A percentile compares a stretch with the other conserved stretches of the same genome.
These are phyloP conservation scores for Hemiscyllium ocellatum DNA, from an alignment of 2,113 vertebrate genomes.

Conservation along the genomic window DNA sequence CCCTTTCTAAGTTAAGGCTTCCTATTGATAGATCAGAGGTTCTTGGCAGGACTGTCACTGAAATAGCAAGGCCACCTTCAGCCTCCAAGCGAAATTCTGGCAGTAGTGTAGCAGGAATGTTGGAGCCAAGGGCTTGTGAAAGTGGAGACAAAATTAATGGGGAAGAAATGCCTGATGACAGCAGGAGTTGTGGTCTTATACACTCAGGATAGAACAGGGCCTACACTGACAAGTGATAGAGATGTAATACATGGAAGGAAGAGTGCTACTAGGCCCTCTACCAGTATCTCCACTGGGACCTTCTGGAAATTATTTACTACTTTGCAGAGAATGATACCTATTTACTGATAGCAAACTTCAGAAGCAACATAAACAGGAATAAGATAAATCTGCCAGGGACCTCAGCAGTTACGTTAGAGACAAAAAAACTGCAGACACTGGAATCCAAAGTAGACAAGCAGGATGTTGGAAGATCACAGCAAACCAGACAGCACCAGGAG, in stretches of 20 bases:
- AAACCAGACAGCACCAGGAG: too few relatives aligned
- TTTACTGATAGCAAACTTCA: not conserved
- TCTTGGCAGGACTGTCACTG: not conserved
- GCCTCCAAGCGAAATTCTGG: not conserved
- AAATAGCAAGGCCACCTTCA: not conserved
- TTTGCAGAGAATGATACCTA: not conserved
- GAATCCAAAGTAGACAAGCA: too few relatives aligned
- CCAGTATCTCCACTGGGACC: too few relatives aligned
- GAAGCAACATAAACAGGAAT: not conserved
- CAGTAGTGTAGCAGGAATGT: not conserved
- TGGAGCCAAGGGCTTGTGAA: too few relatives aligned
- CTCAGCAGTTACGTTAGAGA: not conserved
- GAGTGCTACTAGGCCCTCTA: not conserved
- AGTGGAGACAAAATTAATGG: not conserved
- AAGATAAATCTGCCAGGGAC: not conserved
- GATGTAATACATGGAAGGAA: not conserved
- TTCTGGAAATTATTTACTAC: not conserved
- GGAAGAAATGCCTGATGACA: not conserved
- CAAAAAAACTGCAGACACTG: too few relatives aligned
- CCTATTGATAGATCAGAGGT: not conserved
- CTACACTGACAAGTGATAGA: not conserved
- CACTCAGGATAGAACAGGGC: not conserved
- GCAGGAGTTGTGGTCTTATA: not conserved
- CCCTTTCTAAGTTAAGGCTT: not conserved
- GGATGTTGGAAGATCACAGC: too few relatives aligned